Conservation (phyloP, 2,113 vertebrate species). For the Prolemur simus region DNA sequence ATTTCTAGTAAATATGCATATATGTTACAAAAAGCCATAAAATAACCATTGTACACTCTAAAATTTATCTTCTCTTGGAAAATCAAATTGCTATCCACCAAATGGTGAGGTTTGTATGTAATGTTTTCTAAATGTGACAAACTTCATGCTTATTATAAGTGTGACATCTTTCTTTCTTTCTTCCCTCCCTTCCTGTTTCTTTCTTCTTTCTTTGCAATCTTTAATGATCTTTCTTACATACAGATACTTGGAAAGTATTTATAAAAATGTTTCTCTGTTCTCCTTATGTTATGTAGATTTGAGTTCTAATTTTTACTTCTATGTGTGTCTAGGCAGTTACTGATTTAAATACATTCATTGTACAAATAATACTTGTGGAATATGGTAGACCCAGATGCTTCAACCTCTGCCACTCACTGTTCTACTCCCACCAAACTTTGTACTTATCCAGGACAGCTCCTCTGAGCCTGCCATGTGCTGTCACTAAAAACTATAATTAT, state of each 20-base stretch:
- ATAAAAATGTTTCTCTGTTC: constrained; percentile 20
- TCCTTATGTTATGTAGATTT: background rate
- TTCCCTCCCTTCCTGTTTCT: background rate
- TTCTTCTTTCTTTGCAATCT: background rate
- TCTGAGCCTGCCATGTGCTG: background rate
- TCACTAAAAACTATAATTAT: constrained; percentile 18
- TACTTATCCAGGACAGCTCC: background rate
- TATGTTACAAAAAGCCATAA: constrained; percentile 4
- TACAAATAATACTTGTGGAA: background rate
- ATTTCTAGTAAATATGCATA: constrained; percentile 34
- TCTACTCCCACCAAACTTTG: background rate
- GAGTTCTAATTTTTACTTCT: background rate
- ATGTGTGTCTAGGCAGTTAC: background rate
- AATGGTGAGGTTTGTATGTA: background rate
- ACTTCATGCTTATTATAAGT: background rate
- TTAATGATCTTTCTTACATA: background rate
- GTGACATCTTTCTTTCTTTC: background rate
- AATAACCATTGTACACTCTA: background rate
- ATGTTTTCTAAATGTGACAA: background rate
- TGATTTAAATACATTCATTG: background rate
- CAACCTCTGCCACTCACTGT: background rate
- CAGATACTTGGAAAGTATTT: background rate
- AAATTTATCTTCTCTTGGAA: constrained; percentile 21
- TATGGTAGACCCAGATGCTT: background rate
- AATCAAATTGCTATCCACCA: constrained; percentile 3